phyloP scores from a whole-genome alignment of 2,888 invertebrate species.

The Drosophila neotestacea region DNA sequence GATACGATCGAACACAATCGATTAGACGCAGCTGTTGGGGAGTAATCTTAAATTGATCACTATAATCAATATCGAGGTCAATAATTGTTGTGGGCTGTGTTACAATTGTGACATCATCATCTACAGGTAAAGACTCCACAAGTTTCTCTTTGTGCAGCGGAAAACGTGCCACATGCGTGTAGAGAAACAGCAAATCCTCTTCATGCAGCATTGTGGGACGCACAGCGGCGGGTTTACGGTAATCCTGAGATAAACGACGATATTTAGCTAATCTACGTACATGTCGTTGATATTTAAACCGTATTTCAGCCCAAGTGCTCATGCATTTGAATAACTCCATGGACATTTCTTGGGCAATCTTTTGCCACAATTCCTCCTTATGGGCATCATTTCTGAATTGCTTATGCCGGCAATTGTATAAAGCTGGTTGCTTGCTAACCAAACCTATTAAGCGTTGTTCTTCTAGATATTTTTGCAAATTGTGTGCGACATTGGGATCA shows the following conservation, averaged over 20 bases:
- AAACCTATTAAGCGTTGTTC: constrained; percentile 64
- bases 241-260: constrained; percentile 36
- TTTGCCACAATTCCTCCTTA: constrained; percentile 70
- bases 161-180: constrained; percentile 61
- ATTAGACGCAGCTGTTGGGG: constrained; percentile 51
- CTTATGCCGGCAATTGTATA: constrained; percentile 68
- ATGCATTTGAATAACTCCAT: constrained; percentile 57
- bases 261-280: constrained; percentile 65
- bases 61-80: constrained; percentile 55
- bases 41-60: constrained; percentile 17
- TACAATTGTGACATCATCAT: constrained; percentile 39
- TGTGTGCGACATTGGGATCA: not conserved
- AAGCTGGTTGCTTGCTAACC: constrained; percentile 59
- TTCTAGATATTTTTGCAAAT: constrained; percentile 19
- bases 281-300: constrained; percentile 73
- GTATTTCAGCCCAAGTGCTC: constrained; percentile 74
- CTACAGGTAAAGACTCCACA: constrained; percentile 16
- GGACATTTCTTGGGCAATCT: constrained; percentile 59
- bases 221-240: not conserved
- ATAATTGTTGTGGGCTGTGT: constrained; percentile 51
- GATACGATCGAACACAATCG: constrained; percentile 65
- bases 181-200: constrained; percentile 78
- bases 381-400: constrained; percentile 60
- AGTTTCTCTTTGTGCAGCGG: constrained; percentile 25
- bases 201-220: constrained; percentile 76